Percentiles rank a stretch among this genome's conserved stretches.
Conservation (phyloP, 2,797 vertebrate species). For the Threskiornis aethiopicus region DNA sequence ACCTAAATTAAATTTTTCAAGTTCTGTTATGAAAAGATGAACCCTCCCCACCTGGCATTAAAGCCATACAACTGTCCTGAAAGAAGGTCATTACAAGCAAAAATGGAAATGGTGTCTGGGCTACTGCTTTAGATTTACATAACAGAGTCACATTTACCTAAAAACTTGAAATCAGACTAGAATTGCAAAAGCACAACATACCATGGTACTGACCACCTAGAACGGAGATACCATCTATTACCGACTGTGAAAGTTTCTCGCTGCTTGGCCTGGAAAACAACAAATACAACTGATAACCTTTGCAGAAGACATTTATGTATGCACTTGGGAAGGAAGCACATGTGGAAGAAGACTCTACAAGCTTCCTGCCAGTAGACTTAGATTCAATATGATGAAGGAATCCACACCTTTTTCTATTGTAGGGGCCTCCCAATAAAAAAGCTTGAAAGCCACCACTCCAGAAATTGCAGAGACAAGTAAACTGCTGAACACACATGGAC, state of each 20-base stretch:
- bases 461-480: neutral
- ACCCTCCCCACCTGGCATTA: neutral
- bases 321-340: neutral
- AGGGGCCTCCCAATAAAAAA: neutral
- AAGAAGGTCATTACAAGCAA: neutral
- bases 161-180: neutral
- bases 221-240: conserved; percentile 85
- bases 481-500: neutral
- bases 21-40: neutral
- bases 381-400: neutral
- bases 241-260: conserved; percentile 82
- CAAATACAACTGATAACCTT: neutral
- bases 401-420: neutral
- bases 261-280: conserved; percentile 85
- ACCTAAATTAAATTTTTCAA: neutral
- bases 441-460: neutral
- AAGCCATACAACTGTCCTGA: neutral
- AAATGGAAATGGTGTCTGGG: neutral
- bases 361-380: neutral
- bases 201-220: conserved; percentile 85
- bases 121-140: neutral
- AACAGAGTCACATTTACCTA: neutral
- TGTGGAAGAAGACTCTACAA: neutral
- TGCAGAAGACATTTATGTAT: neutral
- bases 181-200: conserved; percentile 51